A percentile compares a stretch with the other conserved stretches of the same genome.
phyloP scores from a whole-genome alignment of 2,797 vertebrate species.

The Characodon lateralis region DNA sequence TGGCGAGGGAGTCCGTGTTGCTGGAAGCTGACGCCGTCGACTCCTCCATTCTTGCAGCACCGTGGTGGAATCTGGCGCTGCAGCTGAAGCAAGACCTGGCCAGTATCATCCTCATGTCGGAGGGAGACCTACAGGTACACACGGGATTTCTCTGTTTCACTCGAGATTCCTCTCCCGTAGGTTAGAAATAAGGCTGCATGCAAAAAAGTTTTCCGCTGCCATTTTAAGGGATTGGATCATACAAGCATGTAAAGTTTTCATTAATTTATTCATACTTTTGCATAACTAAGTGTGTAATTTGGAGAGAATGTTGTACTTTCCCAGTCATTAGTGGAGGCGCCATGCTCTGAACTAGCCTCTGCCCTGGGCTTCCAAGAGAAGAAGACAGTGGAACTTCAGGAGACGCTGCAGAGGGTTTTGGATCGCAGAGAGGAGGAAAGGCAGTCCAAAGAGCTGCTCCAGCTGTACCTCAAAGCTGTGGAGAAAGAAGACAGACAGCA shows the following conservation, averaged over 20 bases:
- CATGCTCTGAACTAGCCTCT: constrained; percentile 81
- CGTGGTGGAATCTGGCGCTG: constrained; percentile 85
- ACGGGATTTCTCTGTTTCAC: not conserved
- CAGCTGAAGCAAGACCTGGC: constrained; percentile 88
- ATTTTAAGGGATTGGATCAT: not conserved
- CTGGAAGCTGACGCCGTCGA: constrained; percentile 77
- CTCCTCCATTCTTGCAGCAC: constrained; percentile 15
- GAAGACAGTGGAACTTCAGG: constrained; percentile 81
- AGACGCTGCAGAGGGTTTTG: constrained; percentile 87
- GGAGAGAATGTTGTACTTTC: not conserved
- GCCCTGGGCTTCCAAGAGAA: constrained; percentile 78
- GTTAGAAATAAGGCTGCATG: no score
- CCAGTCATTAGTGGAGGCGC: constrained; percentile 87
- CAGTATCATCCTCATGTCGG: constrained; percentile 90
- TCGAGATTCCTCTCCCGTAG: not conserved
- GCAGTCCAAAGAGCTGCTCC: constrained; percentile 88
- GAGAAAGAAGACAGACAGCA: constrained; percentile 68
- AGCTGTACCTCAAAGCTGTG: constrained; percentile 85
- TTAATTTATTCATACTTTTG: not conserved
- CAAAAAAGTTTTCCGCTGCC: not conserved
- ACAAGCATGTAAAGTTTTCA: not conserved
- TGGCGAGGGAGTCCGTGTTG: constrained; percentile 72
- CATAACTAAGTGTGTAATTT: not conserved
- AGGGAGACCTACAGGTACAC: constrained; percentile 89
- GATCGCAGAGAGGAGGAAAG: constrained; percentile 91